These are phyloP conservation scores for Periophthalmus modestus DNA, from an alignment of 2,113 vertebrate species.

Conservation along the genomic window DNA sequence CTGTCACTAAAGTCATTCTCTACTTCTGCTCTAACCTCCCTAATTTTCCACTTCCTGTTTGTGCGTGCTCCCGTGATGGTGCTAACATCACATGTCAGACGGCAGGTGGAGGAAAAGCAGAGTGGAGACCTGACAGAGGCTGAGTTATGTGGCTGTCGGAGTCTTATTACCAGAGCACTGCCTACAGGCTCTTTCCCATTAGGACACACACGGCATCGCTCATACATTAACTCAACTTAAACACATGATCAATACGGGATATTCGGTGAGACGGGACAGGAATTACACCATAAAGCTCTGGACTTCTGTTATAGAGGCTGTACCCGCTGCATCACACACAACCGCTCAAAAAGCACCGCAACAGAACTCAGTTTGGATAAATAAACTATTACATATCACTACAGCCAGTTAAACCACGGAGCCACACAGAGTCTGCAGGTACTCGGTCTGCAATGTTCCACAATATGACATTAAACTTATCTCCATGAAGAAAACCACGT, in stretches of 20 bases:
- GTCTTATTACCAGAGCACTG: constrained; percentile 66
- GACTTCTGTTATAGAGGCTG: constrained; percentile 24
- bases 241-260: constrained; percentile 68
- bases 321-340: constrained; percentile 7
- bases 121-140: constrained; percentile 61
- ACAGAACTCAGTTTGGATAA: too few relatives aligned
- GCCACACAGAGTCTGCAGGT: too few relatives aligned
- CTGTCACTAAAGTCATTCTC: constrained; percentile 42
- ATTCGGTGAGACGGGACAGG: constrained; percentile 48
- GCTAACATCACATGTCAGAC: constrained; percentile 70
- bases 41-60: constrained; percentile 44
- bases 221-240: constrained; percentile 73
- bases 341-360: neutral
- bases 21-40: constrained; percentile 14
- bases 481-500: too few relatives aligned
- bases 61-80: constrained; percentile 51
- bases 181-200: constrained; percentile 67
- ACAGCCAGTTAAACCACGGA: too few relatives aligned
- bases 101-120: constrained; percentile 66
- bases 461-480: too few relatives aligned
- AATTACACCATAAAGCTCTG: constrained; percentile 49
- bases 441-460: too few relatives aligned
- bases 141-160: constrained; percentile 73
- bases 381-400: too few relatives aligned
- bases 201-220: constrained; percentile 67